These are phyloP conservation scores for Eulemur rubriventer DNA, from an alignment of 2,797 vertebrate species.

Conservation along the genomic window DNA sequence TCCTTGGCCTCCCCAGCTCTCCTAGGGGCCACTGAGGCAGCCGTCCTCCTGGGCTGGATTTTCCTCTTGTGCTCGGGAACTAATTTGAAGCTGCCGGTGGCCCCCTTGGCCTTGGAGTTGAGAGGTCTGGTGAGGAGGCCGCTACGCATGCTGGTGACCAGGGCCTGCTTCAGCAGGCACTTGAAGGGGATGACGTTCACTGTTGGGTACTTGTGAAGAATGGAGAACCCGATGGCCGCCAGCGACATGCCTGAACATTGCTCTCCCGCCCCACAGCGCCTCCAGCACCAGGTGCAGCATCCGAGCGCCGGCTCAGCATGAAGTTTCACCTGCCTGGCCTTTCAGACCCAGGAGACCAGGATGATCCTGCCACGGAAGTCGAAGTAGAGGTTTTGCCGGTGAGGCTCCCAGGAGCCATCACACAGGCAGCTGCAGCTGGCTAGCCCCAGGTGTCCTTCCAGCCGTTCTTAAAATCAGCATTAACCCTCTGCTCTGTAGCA, in stretches of 20 bases:
- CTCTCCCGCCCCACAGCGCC: conserved; percentile 84
- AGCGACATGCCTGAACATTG: conserved; percentile 79
- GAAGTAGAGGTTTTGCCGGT: too few relatives aligned
- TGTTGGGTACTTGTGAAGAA: conserved; percentile 84
- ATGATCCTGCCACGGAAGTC: too few relatives aligned
- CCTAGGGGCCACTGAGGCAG: not conserved
- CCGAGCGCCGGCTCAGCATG: not conserved
- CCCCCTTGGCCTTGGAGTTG: conserved; percentile 86
- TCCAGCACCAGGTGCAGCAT: conserved; percentile 91
- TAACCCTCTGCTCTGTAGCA: not conserved
- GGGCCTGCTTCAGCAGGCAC: conserved; percentile 83
- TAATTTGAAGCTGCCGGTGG: conserved; percentile 88
- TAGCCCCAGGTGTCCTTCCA: too few relatives aligned
- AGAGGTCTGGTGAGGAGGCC: conserved; percentile 88
- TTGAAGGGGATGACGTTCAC: conserved; percentile 85
- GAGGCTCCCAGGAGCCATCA: too few relatives aligned
- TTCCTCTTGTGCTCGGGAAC: conserved; percentile 39
- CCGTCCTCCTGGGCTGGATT: not conserved
- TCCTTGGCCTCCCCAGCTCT: not conserved
- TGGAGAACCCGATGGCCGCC: conserved; percentile 79
- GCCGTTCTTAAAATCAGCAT: not conserved
- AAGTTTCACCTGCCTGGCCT: not conserved
- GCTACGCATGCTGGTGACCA: conserved; percentile 87
- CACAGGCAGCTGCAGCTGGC: too few relatives aligned
- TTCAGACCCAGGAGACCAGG: too few relatives aligned